A percentile compares a stretch with the other conserved stretches of the same genome.
phyloP scores from a whole-genome alignment of 2,113 vertebrate species.

The Haemorhous mexicanus region DNA sequence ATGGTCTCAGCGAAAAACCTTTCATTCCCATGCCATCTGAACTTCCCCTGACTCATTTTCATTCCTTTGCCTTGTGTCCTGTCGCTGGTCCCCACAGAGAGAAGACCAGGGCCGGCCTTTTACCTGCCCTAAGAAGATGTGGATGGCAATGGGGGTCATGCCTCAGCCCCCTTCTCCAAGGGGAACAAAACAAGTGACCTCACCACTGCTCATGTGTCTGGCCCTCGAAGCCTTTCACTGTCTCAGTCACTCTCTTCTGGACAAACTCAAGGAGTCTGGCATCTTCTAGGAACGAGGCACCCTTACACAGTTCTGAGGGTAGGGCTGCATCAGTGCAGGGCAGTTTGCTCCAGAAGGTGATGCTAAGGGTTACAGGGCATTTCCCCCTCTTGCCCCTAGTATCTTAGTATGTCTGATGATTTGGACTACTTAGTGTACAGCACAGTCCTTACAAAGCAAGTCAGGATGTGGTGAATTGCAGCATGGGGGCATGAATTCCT shows the following conservation, averaged over 20 bases:
- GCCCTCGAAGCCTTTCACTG: accelerated
- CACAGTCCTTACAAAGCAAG: background rate
- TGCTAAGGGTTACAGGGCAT: background rate
- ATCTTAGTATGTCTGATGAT: background rate
- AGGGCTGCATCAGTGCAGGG: background rate
- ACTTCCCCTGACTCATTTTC: background rate
- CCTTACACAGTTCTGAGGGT: background rate
- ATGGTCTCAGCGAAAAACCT: background rate
- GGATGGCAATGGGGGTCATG: background rate
- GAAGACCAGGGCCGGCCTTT: background rate
- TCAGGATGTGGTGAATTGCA: background rate
- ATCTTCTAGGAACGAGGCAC: accelerated
- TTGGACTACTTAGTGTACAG: background rate
- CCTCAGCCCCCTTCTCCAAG: background rate
- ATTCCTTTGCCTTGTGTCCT: background rate
- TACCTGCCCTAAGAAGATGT: background rate
- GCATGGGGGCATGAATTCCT: background rate
- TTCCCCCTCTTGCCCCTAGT: accelerated
- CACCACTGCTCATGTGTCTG: accelerated
- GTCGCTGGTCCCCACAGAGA: accelerated
- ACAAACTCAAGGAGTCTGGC: background rate
- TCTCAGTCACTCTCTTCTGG: background rate
- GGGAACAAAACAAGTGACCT: background rate
- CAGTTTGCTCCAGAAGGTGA: background rate
- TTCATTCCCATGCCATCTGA: background rate